These are phyloP conservation scores for Ceryle rudis DNA, from an alignment of 2,797 vertebrate species.

Conservation along the genomic window DNA sequence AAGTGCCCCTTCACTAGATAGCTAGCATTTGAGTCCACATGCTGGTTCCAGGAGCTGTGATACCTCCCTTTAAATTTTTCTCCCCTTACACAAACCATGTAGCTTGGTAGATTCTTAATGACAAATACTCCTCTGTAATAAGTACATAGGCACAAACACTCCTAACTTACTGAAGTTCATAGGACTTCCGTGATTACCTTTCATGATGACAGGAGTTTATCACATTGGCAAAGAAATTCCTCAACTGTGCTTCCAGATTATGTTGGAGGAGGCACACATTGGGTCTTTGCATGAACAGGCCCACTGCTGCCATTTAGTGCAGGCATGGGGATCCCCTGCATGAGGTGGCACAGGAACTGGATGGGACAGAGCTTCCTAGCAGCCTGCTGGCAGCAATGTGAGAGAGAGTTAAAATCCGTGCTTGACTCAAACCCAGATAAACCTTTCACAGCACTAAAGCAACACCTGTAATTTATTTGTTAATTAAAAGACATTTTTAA, in stretches of 20 bases:
- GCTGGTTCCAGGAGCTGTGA: neutral
- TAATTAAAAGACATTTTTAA: neutral
- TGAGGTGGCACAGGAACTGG: neutral
- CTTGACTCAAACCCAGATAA: neutral
- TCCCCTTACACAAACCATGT: neutral
- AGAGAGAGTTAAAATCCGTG: neutral
- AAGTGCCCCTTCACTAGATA: neutral
- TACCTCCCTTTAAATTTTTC: neutral
- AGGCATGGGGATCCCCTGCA: neutral
- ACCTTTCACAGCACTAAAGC: neutral
- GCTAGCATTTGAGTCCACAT: neutral
- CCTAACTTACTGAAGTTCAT: neutral
- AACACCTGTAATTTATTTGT: neutral
- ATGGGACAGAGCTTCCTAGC: neutral
- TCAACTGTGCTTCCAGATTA: neutral
- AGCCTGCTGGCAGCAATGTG: neutral
- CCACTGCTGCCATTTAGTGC: neutral
- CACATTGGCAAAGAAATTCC: neutral
- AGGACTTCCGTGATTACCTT: neutral
- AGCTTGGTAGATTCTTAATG: neutral
- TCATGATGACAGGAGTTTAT: neutral
- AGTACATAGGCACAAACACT: neutral
- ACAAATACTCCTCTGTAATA: neutral
- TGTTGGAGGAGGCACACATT: neutral
- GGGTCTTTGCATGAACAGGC: neutral